phyloP scores from a whole-genome alignment of 2,888 invertebrate species.

The Synergus itoensis region DNA sequence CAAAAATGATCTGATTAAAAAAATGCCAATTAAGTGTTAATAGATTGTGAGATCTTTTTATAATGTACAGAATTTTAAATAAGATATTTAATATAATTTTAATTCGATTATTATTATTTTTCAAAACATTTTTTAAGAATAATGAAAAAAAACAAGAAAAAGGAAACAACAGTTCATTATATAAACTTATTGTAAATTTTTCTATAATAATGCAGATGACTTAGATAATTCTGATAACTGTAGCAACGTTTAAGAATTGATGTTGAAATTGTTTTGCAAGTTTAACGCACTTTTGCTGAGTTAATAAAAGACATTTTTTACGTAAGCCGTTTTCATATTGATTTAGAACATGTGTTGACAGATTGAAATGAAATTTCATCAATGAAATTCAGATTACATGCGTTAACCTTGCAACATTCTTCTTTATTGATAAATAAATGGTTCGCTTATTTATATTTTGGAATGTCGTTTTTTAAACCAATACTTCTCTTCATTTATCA shows the following conservation, averaged over 20 bases:
- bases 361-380: neutral
- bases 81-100: neutral
- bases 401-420: neutral
- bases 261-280: conserved; percentile 13
- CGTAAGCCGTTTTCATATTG: neutral
- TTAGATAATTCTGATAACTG: conserved; percentile 11
- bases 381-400: conserved; percentile 12
- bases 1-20: neutral
- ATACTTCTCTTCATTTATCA: neutral
- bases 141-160: neutral
- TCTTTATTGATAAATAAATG: conserved; percentile 10
- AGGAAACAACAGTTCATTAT: neutral
- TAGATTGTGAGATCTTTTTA: neutral
- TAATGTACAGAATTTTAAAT: neutral
- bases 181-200: neutral
- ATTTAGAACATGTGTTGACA: neutral
- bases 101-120: neutral
- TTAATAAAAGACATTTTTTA: neutral
- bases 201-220: neutral
- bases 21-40: too few species aligned
- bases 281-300: conserved; percentile 17
- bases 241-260: neutral
- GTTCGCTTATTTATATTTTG: neutral
- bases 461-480: neutral
- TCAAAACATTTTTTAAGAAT: neutral